phyloP scores from a whole-genome alignment of 2,888 invertebrate species.

The Antheraea yamamai region DNA sequence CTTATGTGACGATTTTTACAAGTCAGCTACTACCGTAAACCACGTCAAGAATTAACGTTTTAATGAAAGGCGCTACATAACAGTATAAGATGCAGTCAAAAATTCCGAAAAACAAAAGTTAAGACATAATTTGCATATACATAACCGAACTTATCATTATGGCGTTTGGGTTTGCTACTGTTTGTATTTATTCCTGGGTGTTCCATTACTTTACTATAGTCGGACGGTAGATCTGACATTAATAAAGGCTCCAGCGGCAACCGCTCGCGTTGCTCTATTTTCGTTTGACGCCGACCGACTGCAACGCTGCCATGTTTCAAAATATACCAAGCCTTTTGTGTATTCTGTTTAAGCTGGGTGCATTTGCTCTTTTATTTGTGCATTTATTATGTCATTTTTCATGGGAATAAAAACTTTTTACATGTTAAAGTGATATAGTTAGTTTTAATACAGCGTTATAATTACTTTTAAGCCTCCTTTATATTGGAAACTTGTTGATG shows the following conservation, averaged over 20 bases:
- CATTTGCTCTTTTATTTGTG: neutral
- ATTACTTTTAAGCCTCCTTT: no score
- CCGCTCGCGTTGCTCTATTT: constrained; percentile 37
- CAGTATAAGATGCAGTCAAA: no score
- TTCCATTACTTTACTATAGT: constrained; percentile 10
- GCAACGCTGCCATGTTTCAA: constrained; percentile 34
- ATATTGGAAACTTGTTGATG: no score
- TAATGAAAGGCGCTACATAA: no score
- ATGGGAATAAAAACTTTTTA: neutral
- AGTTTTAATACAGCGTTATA: no score
- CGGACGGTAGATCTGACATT: constrained; percentile 27
- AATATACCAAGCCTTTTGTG: constrained; percentile 20
- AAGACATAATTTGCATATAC: neutral
- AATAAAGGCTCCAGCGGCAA: constrained; percentile 37
- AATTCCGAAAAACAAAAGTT: neutral
- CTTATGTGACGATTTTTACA: no score
- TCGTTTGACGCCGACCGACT: constrained; percentile 34
- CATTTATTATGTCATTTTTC: neutral
- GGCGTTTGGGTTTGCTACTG: neutral
- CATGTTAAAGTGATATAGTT: neutral
- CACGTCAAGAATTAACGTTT: no score
- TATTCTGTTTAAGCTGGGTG: constrained; percentile 10
- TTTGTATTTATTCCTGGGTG: neutral
- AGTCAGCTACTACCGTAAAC: no score
- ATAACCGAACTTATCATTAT: constrained; percentile 1